Percentiles rank a stretch among this genome's conserved stretches.
Conservation (phyloP, 2,113 vertebrate species). For the Trogon surrucura region DNA sequence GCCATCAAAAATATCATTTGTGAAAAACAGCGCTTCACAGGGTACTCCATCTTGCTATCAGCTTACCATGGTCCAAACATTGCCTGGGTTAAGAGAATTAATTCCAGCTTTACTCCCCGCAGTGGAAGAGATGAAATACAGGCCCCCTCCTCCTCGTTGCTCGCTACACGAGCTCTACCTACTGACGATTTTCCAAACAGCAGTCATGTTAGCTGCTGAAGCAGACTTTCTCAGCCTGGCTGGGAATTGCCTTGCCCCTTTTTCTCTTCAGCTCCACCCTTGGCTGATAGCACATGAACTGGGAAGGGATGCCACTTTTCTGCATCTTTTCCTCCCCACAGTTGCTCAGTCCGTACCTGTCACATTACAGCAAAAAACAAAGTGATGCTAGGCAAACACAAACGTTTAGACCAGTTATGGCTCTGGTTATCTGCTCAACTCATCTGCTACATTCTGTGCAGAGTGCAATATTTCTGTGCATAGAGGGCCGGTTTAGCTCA, state of each 20-base stretch:
- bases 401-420: not conserved
- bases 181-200: constrained; percentile 18
- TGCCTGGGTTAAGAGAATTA: not conserved
- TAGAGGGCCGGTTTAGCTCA: too few relatives aligned
- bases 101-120: not conserved
- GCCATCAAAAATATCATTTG: not conserved
- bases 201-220: fast-evolving
- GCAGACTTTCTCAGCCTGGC: not conserved
- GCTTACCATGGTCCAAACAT: not conserved
- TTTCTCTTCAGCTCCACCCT: not conserved
- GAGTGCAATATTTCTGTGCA: not conserved
- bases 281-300: not conserved
- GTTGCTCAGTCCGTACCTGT: not conserved
- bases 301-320: not conserved
- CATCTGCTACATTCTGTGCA: not conserved
- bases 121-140: not conserved
- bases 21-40: not conserved
- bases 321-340: not conserved
- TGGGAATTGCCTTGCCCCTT: not conserved
- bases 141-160: not conserved
- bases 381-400: not conserved
- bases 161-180: constrained; percentile 54
- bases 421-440: not conserved
- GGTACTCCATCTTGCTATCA: not conserved
- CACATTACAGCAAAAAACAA: not conserved